Evolutionary conservation across 30 jellyfish, hydroid and myxozoan species (phyloP).

Genomic region (Aurelia sp.): DNA sequence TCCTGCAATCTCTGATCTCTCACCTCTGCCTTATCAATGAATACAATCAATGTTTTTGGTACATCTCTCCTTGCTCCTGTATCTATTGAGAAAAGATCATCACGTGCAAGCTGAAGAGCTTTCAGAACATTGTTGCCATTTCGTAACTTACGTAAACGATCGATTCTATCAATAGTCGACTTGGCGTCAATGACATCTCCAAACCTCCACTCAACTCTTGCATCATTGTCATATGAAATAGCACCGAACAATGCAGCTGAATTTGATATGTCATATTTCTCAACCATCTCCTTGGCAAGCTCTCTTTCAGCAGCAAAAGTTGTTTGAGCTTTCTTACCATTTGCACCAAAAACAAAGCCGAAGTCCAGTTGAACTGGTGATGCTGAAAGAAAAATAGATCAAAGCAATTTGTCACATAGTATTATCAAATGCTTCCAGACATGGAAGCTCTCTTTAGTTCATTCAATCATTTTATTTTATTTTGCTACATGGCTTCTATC

Average conservation of each 20-base stretch:
- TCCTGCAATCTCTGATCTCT: background rate
- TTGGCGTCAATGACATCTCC: conserved; percentile 36
- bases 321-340: conserved; percentile 16
- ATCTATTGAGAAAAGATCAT: conserved; percentile 7
- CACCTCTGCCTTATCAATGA: conserved; percentile 2
- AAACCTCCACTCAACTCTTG: conserved; percentile 7
- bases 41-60: conserved; percentile 37
- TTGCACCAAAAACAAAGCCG: conserved; percentile 60
- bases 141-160: background rate
- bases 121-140: conserved; percentile 29
- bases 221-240: conserved; percentile 24
- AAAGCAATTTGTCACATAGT: background rate
- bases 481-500: no score
- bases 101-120: conserved; percentile 61
- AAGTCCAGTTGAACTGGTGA: conserved; percentile 61
- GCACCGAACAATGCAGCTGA: conserved; percentile 54
- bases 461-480: no score
- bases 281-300: conserved; percentile 34
- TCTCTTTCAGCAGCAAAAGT: conserved; percentile 56
- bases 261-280: conserved; percentile 23
- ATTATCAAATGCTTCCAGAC: background rate
- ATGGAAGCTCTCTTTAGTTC: background rate
- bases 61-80: conserved; percentile 49
- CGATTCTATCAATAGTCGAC: background rate
- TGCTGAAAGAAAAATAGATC: conserved; percentile 29